Base-by-base conservation (phyloP, 2,113 vertebrate species). In the Pipra filicauda region DNA sequence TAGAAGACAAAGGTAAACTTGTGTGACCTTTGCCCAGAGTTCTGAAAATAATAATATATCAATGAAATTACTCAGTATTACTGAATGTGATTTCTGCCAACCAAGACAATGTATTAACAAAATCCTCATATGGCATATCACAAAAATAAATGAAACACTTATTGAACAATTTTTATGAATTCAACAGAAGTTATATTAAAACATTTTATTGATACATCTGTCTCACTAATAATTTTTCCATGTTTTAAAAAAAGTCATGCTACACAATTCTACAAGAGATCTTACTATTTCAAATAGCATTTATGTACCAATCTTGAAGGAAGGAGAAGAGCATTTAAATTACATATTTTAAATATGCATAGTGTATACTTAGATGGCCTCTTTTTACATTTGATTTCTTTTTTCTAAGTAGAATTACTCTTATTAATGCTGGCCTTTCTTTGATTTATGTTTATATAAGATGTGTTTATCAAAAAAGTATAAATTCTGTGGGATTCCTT, bases 71-170 rank as follows among this genome's bases (percentile, higher is more conserved):
- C 81, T 91, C 93, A 59, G 51, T 93, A 85, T 44, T 75, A 67
- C 73, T 49, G 37, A 75, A 72, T 69, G 62, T 37, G 77, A 54
- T 65, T 95, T 86, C 76, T 94, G 13, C 37, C 44, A 88, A 44
- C 43, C 27, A 69, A 90, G 62, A 67, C 33, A 71, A 75, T n/a
- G 18, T 49, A 74, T 58, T 73, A 71, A 64, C 37, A 80, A 78
- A 91, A 58, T 18, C 22, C 54, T 96, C 3, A 5, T 26, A 30
- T 0, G 3, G 54, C 90, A 78, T 89, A 78, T 30, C 37, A 57
- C 28, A 57, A 89, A 94, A 95, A 80, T 72, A 93, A 95, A 89
- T 44, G 6, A 91, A 92, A 93, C 49, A 58, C 13, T 48, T 84
- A 79, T 78, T 82, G 91, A 96, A 85, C n/a, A 1, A 23, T 82